A percentile compares a stretch with the other conserved stretches of the same genome.
Conservation (phyloP, 2,113 vertebrate genomes). For the Oreochromis tanganicae region DNA sequence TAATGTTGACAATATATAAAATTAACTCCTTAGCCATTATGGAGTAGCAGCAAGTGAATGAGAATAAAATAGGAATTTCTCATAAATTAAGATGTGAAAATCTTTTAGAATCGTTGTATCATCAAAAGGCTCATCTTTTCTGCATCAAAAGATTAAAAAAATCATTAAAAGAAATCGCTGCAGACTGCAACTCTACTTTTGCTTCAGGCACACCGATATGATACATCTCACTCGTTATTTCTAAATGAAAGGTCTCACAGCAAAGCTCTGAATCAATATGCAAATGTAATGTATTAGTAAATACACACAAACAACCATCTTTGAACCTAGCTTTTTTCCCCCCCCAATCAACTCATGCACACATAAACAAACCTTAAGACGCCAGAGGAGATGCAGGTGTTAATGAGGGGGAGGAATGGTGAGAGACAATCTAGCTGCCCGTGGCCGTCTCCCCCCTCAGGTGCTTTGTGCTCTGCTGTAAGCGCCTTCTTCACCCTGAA, state of each 20-base stretch:
- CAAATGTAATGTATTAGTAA: not conserved
- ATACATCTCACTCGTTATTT: not conserved
- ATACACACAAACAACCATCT: not conserved
- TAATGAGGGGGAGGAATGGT: constrained; percentile 45
- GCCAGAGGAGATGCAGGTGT: constrained; percentile 52
- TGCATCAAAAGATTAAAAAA: not conserved
- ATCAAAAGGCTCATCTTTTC: not conserved
- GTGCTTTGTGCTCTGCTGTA: constrained; percentile 7
- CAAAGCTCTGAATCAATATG: not conserved
- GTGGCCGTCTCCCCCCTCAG: constrained; percentile 7
- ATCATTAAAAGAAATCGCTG: not conserved
- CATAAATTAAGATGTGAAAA: not conserved
- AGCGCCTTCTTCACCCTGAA: constrained; percentile 58
- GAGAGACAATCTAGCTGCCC: constrained; percentile 26
- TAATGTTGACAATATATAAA: not conserved
- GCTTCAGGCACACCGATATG: not conserved
- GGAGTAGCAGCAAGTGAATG: not conserved
- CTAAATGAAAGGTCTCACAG: not conserved
- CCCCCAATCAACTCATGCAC: not conserved
- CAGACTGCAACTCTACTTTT: not conserved
- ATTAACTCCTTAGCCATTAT: not conserved
- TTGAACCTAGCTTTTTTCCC: not conserved
- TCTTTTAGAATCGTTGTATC: not conserved
- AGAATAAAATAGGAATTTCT: not conserved
- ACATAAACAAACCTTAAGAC: constrained; percentile 44